Evolutionary conservation across 2,797 vertebrate species (phyloP), one percentile per base, ranked within the genome.

Genomic region (Kryptolebias ocellatus): DNA sequence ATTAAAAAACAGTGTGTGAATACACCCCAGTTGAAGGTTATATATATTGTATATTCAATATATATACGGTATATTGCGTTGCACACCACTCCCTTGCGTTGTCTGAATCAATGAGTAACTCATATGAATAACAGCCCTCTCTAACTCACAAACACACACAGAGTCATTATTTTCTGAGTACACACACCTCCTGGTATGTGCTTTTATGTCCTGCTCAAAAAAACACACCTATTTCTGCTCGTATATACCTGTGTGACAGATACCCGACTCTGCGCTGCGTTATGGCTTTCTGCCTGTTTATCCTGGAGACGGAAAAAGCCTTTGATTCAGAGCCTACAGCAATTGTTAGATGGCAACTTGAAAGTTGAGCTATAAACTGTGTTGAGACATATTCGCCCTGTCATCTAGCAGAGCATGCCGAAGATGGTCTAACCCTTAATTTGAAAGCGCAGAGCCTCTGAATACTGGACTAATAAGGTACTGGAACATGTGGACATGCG

Each of bases 51-150:
- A n/a, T n/a, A n/a, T n/a, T n/a, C n/a, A n/a, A n/a, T n/a, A n/a
- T n/a, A n/a, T n/a, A n/a, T n/a, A n/a, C n/a, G n/a, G n/a, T n/a
- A n/a, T n/a, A 55, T 83, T 69, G 85, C 73, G 85, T 88, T 83
- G 86, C 18, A 89, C 85, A 79, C 79, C 83, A 86, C 89, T 89
- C 84, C 88, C 86, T 86, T 70, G 53, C 57, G 53, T 74, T 56
- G 52, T 70, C 81, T 72, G 78, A 81, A 90, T 91, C 86, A 91
- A 92, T 92, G 85, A 91, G 80, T 92, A 92, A 90, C 90, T 75
- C 61, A 79, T 44, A 79, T 81, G 72, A 87, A 82, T 76, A 83
- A 85, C 84, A 78, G 74, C 79, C 69, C 72, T 31, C 78, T 54
- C 59, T 60, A 73, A 59, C 70, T 69, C 73, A 69, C 67, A 67